Conservation (phyloP, 2,113 vertebrate genomes). For the Bufo bufo region DNA sequence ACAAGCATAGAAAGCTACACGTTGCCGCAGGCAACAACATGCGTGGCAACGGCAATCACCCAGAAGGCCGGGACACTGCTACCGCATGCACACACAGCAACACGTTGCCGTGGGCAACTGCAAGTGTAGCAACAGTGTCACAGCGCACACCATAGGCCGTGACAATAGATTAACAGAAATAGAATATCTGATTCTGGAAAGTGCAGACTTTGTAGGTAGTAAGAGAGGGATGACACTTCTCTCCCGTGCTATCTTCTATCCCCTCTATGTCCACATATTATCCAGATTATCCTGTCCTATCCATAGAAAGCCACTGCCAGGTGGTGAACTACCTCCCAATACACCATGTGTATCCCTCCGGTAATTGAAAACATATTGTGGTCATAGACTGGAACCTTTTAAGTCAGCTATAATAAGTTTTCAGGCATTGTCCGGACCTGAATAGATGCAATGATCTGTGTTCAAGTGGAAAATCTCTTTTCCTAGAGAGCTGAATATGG, state of each 20-base stretch:
- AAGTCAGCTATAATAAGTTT: conserved; percentile 29
- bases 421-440: conserved; percentile 23
- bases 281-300: too few relatives aligned
- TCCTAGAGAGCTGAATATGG: conserved; percentile 18
- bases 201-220: neutral
- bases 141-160: too few relatives aligned
- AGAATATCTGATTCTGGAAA: neutral
- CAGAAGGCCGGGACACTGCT: too few relatives aligned
- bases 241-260: neutral
- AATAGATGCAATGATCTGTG: conserved; percentile 46
- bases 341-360: neutral
- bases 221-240: neutral
- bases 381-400: conserved; percentile 25
- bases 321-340: neutral
- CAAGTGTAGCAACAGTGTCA: too few relatives aligned
- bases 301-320: neutral
- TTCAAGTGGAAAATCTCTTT: conserved; percentile 43
- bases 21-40: too few relatives aligned
- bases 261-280: neutral
- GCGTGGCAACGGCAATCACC: too few relatives aligned
- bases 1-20: too few relatives aligned
- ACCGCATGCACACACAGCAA: too few relatives aligned
- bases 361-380: conserved; percentile 40
- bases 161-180: neutral
- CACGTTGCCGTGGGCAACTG: too few relatives aligned